Evolutionary conservation across 2,888 invertebrate genomes (phyloP).

Genomic region (Girardia tigrina): DNA sequence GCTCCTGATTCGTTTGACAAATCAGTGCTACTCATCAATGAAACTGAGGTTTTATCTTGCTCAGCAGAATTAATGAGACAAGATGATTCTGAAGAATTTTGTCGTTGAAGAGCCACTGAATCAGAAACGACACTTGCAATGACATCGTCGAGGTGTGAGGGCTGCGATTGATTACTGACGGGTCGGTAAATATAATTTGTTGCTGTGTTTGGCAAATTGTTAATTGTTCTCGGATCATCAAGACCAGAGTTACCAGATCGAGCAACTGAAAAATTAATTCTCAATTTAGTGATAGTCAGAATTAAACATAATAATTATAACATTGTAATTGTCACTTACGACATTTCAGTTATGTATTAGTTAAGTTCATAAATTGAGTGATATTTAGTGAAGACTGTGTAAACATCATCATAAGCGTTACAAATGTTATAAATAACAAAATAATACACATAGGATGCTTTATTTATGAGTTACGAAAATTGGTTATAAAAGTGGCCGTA

Average conservation of each 20-base stretch:
- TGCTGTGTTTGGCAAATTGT: not conserved
- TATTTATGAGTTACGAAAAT: too few species aligned
- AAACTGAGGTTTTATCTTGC: not conserved
- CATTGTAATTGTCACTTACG: too few species aligned
- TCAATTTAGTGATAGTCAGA: too few species aligned
- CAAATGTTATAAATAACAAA: too few species aligned
- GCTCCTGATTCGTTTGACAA: not conserved
- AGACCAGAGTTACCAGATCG: not conserved
- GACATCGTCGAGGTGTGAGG: slow-evolving; percentile 27
- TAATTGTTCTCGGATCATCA: not conserved
- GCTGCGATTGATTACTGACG: not conserved
- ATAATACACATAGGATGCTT: too few species aligned
- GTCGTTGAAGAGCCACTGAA: not conserved
- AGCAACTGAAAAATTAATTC: too few species aligned
- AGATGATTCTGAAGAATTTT: not conserved
- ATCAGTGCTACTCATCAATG: not conserved
- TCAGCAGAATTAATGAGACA: not conserved
- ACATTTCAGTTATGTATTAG: too few species aligned
- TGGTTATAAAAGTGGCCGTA: too few species aligned
- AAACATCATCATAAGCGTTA: too few species aligned
- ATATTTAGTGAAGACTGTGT: too few species aligned
- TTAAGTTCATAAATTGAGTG: too few species aligned
- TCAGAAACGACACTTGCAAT: slow-evolving; percentile 33
- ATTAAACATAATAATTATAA: too few species aligned
- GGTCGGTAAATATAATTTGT: not conserved